Evolutionary conservation across 2,888 invertebrate genomes (phyloP), one percentile per base, ranked within the genome.

Genomic region (Aleiodes alternator): DNA sequence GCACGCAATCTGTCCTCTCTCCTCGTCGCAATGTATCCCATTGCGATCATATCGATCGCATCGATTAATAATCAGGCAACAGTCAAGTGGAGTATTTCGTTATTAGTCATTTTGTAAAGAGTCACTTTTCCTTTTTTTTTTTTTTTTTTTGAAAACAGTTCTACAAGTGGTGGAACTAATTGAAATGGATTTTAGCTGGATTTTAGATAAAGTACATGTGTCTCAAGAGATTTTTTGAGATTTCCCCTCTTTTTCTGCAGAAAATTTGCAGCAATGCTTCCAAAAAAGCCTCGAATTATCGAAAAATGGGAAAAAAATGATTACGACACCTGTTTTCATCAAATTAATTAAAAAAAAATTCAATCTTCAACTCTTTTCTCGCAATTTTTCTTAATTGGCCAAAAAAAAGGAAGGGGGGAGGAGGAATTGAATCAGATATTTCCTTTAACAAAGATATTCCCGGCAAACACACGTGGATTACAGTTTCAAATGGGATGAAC

Each of bases 1-100:
- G 77, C 80, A 80, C 82, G 79, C 80, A 76, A 79, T 73, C 75
- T 73, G 86, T 87, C 85, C 85, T 34, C 34, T 34, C 34, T 34
- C 34, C 34, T 34, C 4, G 34, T 34, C 34, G 23, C 34, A 34
- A 34, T 34, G 34, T 34, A 34, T 34, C 87, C 87, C 86, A 87
- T 87, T 83, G 87, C 84, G 86, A 83, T 85, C 85, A 87, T 88
- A 88, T 88, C 85, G 86, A 88, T 88, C 86, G 85, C 78, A 79
- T 81, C 87, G 88, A 88, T 88, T 88, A 87, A 88, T 88, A 88
- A 88, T 86, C 82, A 34, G 34, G 34, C 5, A 6, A 83, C 83
- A 84, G 84, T 82, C 82, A 84, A 85, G 75, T 70, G 76, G 73
- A 73, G 68, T 72, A 38, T 56, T 56, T 51, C 68, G 50, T 55